phyloP scores from a whole-genome alignment of 2,797 vertebrate species.

The Sebastes matsubarae region DNA sequence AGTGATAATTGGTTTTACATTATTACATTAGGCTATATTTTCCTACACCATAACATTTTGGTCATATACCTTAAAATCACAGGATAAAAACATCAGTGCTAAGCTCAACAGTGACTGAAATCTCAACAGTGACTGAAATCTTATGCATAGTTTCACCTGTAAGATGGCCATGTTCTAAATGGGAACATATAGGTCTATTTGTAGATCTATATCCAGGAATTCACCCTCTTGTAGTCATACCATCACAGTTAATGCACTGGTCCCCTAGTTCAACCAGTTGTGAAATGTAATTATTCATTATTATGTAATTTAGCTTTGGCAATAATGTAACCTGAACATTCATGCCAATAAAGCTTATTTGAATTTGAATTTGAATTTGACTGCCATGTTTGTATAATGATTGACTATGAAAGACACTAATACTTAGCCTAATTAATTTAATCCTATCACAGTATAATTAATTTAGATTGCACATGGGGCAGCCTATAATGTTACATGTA shows the following conservation, averaged over 20 bases:
- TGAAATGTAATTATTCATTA: no score
- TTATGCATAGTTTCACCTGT: neutral
- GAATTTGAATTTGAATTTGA: neutral
- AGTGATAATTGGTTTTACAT: neutral
- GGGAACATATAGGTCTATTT: neutral
- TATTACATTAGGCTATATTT: neutral
- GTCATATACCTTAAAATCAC: neutral
- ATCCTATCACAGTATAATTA: neutral
- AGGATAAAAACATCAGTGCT: neutral
- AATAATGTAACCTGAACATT: no score
- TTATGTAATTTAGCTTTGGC: no score
- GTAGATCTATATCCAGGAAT: neutral
- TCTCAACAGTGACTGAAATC: neutral
- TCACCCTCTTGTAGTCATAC: neutral
- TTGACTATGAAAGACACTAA: neutral
- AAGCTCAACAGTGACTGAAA: neutral
- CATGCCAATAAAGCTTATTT: no score
- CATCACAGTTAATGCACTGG: neutral
- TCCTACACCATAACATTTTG: neutral
- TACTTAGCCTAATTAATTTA: neutral
- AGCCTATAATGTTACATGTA: neutral
- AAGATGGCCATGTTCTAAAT: neutral
- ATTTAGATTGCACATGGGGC: neutral
- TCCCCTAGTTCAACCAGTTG: neutral
- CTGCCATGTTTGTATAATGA: neutral